phyloP scores from a whole-genome alignment of 2,797 vertebrate genomes.

The Macroramphosus scolopax region DNA sequence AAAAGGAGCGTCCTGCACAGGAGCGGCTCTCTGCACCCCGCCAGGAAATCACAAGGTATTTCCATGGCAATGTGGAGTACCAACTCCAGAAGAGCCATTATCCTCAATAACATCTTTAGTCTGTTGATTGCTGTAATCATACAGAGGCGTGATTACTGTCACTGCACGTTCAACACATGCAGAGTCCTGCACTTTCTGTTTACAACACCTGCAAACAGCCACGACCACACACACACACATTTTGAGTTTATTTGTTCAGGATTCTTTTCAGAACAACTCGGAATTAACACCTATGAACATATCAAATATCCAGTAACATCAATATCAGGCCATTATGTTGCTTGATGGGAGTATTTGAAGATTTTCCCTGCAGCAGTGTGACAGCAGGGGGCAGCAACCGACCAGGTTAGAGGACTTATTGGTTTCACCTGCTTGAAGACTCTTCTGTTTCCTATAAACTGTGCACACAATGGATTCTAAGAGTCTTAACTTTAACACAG shows the following conservation, averaged over 20 bases:
- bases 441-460: no score
- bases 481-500: no score
- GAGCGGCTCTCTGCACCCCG: slow-evolving; percentile 5
- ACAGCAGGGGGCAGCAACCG: slow-evolving; percentile 70
- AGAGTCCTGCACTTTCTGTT: slow-evolving; percentile 5
- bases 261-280: no score
- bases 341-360: background rate
- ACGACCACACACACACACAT: background rate
- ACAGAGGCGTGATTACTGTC: slow-evolving; percentile 22
- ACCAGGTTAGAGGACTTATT: slow-evolving; percentile 9
- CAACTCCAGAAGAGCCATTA: slow-evolving; percentile 24
- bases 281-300: no score
- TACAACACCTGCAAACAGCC: slow-evolving; percentile 2
- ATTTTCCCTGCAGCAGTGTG: slow-evolving; percentile 8
- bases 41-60: slow-evolving; percentile 16
- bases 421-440: no score
- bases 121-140: slow-evolving; percentile 30
- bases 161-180: slow-evolving; percentile 5
- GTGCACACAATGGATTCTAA: no score
- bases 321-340: background rate
- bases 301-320: no score
- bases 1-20: background rate
- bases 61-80: no score
- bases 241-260: background rate
- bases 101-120: slow-evolving; percentile 15